Conservation (phyloP, 2,888 invertebrate genomes). For the Hyalella azteca region DNA sequence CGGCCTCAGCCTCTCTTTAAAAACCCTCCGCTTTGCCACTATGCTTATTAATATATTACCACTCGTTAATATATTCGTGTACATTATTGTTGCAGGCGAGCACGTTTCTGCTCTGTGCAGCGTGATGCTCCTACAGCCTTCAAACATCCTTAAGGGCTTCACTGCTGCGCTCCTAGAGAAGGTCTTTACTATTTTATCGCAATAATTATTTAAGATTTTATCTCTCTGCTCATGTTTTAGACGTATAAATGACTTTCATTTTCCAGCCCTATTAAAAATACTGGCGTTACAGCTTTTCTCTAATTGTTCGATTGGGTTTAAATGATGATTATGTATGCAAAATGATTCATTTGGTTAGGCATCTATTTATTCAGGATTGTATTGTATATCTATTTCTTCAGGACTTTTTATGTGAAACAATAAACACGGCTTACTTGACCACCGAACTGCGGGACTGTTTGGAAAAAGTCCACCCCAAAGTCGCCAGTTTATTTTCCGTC, state of each 20-base stretch:
- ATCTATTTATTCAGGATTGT: no score
- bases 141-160: slow-evolving; percentile 7
- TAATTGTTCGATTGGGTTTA: background rate
- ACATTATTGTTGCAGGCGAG: slow-evolving; percentile 19
- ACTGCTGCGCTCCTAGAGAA: slow-evolving; percentile 5
- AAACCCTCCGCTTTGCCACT: background rate
- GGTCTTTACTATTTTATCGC: no score
- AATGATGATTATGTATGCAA: background rate
- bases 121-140: slow-evolving; percentile 5
- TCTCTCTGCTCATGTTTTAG: no score
- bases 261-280: no score
- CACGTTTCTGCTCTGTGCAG: slow-evolving; percentile 10
- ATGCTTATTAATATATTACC: background rate
- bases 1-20: background rate
- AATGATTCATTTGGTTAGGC: background rate
- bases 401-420: background rate
- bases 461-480: slow-evolving; percentile 1
- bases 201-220: no score
- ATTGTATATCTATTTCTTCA: background rate
- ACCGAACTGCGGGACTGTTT: slow-evolving; percentile 3
- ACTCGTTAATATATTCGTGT: background rate
- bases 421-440: slow-evolving; percentile 6
- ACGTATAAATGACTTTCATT: no score
- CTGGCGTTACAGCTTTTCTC: background rate
- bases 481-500: background rate